phyloP scores from a whole-genome alignment of 2,113 vertebrate species.

The Eublepharis macularius region DNA sequence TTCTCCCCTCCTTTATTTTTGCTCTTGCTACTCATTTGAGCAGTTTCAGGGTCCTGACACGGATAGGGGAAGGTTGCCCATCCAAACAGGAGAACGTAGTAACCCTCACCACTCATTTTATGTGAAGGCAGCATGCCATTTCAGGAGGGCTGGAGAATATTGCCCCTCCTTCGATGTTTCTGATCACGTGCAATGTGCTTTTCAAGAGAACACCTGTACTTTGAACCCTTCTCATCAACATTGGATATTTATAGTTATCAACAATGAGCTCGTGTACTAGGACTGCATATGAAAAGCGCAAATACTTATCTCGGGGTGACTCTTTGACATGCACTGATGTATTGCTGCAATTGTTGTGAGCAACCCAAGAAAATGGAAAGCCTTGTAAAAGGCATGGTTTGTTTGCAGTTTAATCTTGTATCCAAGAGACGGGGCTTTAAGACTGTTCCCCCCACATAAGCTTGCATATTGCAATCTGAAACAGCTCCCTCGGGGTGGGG shows the following conservation, averaged over 20 bases:
- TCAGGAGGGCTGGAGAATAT: neutral
- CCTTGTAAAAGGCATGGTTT: neutral
- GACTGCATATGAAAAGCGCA: neutral
- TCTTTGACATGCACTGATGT: too few species aligned
- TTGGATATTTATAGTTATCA: neutral
- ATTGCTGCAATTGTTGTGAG: too few species aligned
- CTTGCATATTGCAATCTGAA: too few species aligned
- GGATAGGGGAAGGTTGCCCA: too few species aligned
- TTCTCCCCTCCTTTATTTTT: too few species aligned
- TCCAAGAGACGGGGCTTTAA: neutral
- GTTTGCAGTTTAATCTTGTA: neutral
- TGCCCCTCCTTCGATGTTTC: neutral
- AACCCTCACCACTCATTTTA: too few species aligned
- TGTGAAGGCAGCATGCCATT: neutral
- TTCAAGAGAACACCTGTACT: neutral
- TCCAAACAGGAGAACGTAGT: too few species aligned
- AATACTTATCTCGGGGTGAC: neutral
- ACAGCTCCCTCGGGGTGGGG: too few species aligned
- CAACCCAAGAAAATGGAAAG: too few species aligned
- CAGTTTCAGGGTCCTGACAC: too few species aligned
- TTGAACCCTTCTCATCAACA: neutral
- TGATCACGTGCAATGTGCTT: neutral
- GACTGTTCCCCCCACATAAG: too few species aligned
- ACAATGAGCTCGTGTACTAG: neutral
- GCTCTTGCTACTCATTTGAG: too few species aligned